Evolutionary conservation across 2,888 invertebrate genomes (phyloP), one percentile per base, ranked within the genome.

Genomic region (Phyllotreta striolata): DNA sequence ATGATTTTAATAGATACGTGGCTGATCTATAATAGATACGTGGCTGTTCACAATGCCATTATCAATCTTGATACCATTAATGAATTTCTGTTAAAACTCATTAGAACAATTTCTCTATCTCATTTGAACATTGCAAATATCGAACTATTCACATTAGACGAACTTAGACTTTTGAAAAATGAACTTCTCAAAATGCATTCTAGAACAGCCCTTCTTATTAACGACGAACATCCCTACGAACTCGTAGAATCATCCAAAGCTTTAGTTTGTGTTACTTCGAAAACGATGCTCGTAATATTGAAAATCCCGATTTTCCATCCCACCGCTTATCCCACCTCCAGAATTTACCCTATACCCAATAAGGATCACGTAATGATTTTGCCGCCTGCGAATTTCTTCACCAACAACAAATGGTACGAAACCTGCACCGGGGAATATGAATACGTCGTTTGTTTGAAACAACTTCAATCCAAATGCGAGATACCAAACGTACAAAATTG

Each of bases 391-490:
- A 8, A 49, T 46, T 13, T 46, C 14, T 46, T 7, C 35, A 10
- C 34, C 34, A 34, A 37, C 38, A 52, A 52, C 38, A 52, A 35
- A 52, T 52, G 38, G 52, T 52, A 10, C 13, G 37, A 38, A 52
- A 52, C 6, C 12, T 52, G 52, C 37, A 52, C 13, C 37, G 38
- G 38, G 6, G n/a, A 6, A 13, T 24, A 5, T 5, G 49, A 14
- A 13, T n/a, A 34, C 35, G 35, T 49, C 5, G 35, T 24, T 10
- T 49, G 46, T 10, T 9, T 13, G 8, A 46, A 46, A 9, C 46
- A 1, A 5, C 3, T 13, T 9, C n/a, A n/a, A 8, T 34, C 9
- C 49, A 14, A 3, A 3, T 41, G 41, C 10, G 3, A 41, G 41
- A n/a, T 41, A 24, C 41, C 10, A 3, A 41, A 41, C 5, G 41